A percentile compares a stretch with the other conserved stretches of the same genome.
phyloP scores from a whole-genome alignment of 2,113 vertebrate species.

The Sialia sialis region DNA sequence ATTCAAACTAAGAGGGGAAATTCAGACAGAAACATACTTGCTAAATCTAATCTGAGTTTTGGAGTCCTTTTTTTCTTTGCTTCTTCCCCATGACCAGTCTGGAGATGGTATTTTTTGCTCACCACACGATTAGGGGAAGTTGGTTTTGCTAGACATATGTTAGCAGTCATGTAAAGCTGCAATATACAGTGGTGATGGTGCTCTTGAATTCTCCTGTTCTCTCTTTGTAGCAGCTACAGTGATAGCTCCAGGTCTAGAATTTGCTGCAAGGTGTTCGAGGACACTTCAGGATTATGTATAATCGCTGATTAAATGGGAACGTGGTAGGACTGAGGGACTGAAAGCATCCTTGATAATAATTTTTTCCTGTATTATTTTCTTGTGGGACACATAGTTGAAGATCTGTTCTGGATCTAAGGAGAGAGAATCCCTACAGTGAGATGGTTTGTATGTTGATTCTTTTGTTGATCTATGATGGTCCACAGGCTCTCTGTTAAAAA shows the following conservation, averaged over 20 bases:
- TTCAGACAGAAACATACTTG: neutral
- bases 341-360: neutral
- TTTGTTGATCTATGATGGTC: neutral
- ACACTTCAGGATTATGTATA: neutral
- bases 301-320: neutral
- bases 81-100: neutral
- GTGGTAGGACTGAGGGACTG: neutral
- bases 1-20: neutral
- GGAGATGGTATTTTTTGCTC: neutral
- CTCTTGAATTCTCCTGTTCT: neutral
- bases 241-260: neutral
- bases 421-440: neutral
- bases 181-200: neutral
- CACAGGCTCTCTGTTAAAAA: neutral
- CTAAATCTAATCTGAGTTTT: neutral
- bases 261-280: neutral
- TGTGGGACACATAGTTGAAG: neutral
- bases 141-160: neutral
- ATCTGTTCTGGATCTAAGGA: neutral
- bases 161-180: neutral
- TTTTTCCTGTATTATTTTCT: neutral
- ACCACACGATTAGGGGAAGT: neutral
- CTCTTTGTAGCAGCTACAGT: neutral
- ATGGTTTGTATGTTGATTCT: neutral
- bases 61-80: neutral